Evolutionary conservation across 2,888 invertebrate genomes (phyloP), one percentile per base, ranked within the genome.

Genomic region (Leuctra nigra): DNA sequence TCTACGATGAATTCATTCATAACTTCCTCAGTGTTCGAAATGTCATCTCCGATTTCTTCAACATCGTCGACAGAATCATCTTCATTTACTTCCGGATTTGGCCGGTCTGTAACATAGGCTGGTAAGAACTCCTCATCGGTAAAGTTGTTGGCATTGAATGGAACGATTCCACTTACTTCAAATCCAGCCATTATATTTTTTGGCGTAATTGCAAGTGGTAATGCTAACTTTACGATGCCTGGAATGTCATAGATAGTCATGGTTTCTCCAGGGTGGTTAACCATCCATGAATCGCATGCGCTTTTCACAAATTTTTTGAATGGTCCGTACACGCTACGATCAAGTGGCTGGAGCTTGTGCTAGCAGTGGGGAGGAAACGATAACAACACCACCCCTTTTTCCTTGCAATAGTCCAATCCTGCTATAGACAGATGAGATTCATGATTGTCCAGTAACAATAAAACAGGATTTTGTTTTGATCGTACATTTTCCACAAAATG

Each of bases 331-430:
- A 72, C 64, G 22, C 68, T 66, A 6, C 69, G 66, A 61, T 73
- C 70, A n/a, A 73, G 63, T 7, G 72, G 72, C 64, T 74, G 73
- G 47, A 73, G 44, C 60, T 70, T 70, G 54, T 68, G 70, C 2
- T 69, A 66, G 54, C 69, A 68, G 62, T 73, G 70, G n/a, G 70
- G 71, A 18, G 68, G 70, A 46, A 71, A 65, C 7, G 70, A 69
- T 39, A 72, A 62, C 46, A 72, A 57, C 39, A 67, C 64, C 33
- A 73, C 67, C 9, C 71, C 69, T 62, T 66, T 64, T 29, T 66
- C 66, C 63, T 68, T 68, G 60, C 64, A 68, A 20, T 41, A 41
- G 62, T 65, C 67, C 59, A 61, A 61, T 38, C 57, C 64, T 61
- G 59, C 62, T 53, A 61, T 59, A 36, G 57, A 59, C 23, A 66